These are phyloP conservation scores for Myopa testacea DNA, from an alignment of 2,888 invertebrate genomes.

Conservation along the genomic window DNA sequence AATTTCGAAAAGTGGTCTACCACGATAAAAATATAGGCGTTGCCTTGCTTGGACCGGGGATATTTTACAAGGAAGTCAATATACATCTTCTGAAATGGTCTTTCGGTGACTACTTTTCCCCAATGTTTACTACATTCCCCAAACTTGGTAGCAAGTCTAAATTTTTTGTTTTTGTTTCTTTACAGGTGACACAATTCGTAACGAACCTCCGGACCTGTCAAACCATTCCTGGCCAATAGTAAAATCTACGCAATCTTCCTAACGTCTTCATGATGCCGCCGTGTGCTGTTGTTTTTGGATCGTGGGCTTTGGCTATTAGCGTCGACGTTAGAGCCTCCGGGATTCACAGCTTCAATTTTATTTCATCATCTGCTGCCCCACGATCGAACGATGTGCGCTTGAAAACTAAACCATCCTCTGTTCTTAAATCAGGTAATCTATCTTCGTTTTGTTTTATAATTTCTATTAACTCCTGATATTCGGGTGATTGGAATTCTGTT, in stretches of 20 bases:
- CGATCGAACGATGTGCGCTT: not conserved
- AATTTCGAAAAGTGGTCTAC: too few relatives aligned
- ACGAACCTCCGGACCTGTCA: conserved; percentile 5
- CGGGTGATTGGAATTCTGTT: not conserved
- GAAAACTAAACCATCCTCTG: conserved; percentile 4
- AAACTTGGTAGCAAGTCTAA: too few relatives aligned
- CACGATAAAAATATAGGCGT: too few relatives aligned
- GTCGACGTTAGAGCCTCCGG: conserved; percentile 3
- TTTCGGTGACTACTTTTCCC: not conserved
- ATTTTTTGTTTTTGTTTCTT: too few relatives aligned
- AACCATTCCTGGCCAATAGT: not conserved
- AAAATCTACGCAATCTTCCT: too few relatives aligned
- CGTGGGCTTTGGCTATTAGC: too few relatives aligned
- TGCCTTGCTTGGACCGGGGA: not conserved
- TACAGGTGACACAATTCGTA: too few relatives aligned
- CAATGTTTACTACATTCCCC: too few relatives aligned
- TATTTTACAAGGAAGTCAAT: not conserved
- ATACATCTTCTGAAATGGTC: not conserved
- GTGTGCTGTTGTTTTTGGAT: too few relatives aligned
- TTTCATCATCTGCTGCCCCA: not conserved
- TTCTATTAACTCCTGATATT: conserved; percentile 14
- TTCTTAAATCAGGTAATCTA: conserved; percentile 47
- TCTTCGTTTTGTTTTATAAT: conserved; percentile 28
- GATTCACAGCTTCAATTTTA: conserved; percentile 9
- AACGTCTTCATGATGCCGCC: too few relatives aligned